Evolutionary conservation across 2,888 invertebrate genomes (phyloP), one percentile per base, ranked within the genome.

Genomic region (Drosophila villosipedis): DNA sequence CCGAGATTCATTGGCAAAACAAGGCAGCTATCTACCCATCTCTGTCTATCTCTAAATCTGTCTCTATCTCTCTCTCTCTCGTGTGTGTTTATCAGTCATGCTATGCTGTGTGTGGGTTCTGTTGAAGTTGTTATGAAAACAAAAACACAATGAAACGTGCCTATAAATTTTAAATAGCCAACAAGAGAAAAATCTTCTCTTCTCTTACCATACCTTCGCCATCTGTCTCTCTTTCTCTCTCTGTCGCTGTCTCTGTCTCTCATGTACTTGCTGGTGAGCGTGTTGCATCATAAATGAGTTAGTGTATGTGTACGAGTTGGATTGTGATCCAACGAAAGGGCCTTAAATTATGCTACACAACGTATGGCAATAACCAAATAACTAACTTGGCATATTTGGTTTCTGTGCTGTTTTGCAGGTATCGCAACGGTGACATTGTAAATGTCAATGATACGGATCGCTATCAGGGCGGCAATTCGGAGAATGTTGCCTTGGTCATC

Each of bases 401-500:
- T 31, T 33, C 16, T 14, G 4, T 31, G n/a, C 10, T 52, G 7
- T 35, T 60, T 82, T 82, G 19, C 93, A 97, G 97, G 97, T 95
- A 95, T 78, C 95, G 95, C 79, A 95, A 97, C 91, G 96, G 95
- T 0, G 94, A 95, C 70, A 94, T 94, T 63, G 94, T 96, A 9
- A 94, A 95, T 76, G 89, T 95, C 89, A 94, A 94, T 67, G 92
- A 94, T 62, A 91, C 92, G 22, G 95, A 94, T 50, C 96, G 96
- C 92, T 97, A 96, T 93, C 95, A 96, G 76, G 97, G 97, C 2
- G 97, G 97, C 4, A 96, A 95, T 55, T 94, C 95, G 0, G 96
- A 96, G 75, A 96, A 96, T 91, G 96, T 97, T 9, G 95, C 96
- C 0, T 94, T 98, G 54, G 95, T 96, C 70, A 96, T 98, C 81